phyloP scores from a whole-genome alignment of 2,797 vertebrate genomes.

The Microctenopoma steveboyesi region DNA sequence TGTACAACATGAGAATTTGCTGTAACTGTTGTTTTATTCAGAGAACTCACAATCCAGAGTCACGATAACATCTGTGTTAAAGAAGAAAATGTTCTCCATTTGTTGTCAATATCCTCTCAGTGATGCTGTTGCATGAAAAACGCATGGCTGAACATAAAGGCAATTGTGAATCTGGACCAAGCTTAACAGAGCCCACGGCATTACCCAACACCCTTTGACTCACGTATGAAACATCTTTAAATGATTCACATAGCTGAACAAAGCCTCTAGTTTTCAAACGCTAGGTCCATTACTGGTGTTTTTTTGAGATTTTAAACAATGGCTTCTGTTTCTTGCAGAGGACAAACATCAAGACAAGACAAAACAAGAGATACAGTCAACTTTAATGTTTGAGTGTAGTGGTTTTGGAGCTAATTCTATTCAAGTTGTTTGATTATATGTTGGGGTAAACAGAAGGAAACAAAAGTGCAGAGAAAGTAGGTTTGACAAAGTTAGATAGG shows the following conservation, averaged over 20 bases:
- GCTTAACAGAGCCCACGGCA: conserved; percentile 42
- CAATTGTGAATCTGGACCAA: conserved; percentile 31
- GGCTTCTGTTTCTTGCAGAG: conserved; percentile 21
- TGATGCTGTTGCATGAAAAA: conserved; percentile 24
- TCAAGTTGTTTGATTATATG: neutral
- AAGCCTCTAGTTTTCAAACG: conserved; percentile 55
- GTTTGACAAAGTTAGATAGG: neutral
- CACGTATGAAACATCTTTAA: conserved; percentile 61
- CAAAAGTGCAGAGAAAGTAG: neutral
- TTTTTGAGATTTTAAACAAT: conserved; percentile 45
- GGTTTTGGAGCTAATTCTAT: neutral
- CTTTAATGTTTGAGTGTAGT: neutral
- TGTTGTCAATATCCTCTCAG: conserved; percentile 24
- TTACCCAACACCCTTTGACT: conserved; percentile 55
- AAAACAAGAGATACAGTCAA: conserved; percentile 1
- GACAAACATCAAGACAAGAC: conserved; percentile 10
- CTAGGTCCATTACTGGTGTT: conserved; percentile 21
- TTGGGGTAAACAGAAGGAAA: conserved; percentile 7
- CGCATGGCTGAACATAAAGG: conserved; percentile 30
- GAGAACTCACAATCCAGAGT: conserved; percentile 6
- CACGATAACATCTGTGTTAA: conserved; percentile 26
- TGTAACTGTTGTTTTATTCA: neutral
- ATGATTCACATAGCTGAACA: conserved; percentile 55
- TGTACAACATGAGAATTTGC: neutral
- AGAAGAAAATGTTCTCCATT: conserved; percentile 19